Evolutionary conservation across 2,113 vertebrate species (phyloP).

Genomic region (Notarius quadriscutis): DNA sequence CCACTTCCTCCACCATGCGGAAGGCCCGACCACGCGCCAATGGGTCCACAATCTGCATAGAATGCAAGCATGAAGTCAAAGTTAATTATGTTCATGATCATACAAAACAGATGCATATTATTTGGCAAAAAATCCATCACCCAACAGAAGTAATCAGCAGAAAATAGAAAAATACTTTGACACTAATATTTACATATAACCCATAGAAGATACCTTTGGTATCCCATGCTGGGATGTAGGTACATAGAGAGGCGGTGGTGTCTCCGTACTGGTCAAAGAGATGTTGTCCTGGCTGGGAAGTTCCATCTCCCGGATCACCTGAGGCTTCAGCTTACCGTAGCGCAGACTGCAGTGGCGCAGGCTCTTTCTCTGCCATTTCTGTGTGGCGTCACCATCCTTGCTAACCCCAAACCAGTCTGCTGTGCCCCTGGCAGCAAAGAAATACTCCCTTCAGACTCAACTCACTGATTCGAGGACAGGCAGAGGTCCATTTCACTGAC

Average conservation of each 20-base stretch:
- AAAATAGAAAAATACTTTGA: neutral
- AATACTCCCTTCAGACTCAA: constrained; percentile 49
- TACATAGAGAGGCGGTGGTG: constrained; percentile 91
- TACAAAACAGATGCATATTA: neutral
- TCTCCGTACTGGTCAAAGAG: constrained; percentile 94
- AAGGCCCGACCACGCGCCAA: constrained; percentile 92
- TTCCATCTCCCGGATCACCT: constrained; percentile 95
- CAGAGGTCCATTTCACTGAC: neutral
- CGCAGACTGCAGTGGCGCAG: constrained; percentile 96
- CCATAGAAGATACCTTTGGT: constrained; percentile 82
- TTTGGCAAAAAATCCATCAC: neutral
- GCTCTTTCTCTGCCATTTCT: constrained; percentile 98
- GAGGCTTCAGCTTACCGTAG: constrained; percentile 94
- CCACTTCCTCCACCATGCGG: constrained; percentile 88
- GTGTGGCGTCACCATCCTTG: constrained; percentile 90
- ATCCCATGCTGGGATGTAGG: constrained; percentile 90
- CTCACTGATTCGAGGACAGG: neutral
- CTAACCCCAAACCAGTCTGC: constrained; percentile 98
- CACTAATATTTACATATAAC: neutral
- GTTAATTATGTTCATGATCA: neutral
- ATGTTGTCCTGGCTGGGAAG: constrained; percentile 96
- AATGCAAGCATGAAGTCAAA: neutral
- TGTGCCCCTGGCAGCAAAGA: constrained; percentile 82
- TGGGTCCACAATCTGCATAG: constrained; percentile 91
- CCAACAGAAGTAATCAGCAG: neutral